A percentile compares a stretch with the other conserved stretches of the same genome.
Conservation (phyloP, 2,797 vertebrate species). For the Trachurus trachurus region DNA sequence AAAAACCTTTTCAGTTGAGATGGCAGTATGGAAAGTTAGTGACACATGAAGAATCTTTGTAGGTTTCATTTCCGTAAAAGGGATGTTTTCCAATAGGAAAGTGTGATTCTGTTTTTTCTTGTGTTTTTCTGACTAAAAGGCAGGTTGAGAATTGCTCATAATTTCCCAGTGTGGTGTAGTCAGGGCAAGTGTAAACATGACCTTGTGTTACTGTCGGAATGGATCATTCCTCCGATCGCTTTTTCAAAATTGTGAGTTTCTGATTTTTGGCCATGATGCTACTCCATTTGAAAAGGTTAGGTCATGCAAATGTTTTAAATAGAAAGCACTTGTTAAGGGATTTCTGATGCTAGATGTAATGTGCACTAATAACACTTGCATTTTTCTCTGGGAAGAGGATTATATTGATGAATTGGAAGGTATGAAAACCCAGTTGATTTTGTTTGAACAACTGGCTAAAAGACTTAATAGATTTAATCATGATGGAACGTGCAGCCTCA, state of each 20-base stretch:
- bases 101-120: constrained; percentile 4
- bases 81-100: not conserved
- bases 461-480: too few relatives aligned
- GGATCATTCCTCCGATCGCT: not conserved
- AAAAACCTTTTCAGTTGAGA: not conserved
- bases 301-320: not conserved
- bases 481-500: too few relatives aligned
- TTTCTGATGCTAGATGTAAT: not conserved
- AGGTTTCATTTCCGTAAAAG: not conserved
- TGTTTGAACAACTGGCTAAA: too few relatives aligned
- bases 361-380: too few relatives aligned
- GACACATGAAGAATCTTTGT: not conserved
- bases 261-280: not conserved
- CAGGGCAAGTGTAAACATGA: constrained; percentile 14
- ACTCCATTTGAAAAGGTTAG: constrained; percentile 9
- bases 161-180: constrained; percentile 8
- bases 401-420: too few relatives aligned
- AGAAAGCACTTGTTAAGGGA: not conserved
- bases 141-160: constrained; percentile 17
- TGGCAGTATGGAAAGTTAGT: not conserved
- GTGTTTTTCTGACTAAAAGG: constrained; percentile 26
- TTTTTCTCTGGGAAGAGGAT: too few relatives aligned
- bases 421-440: too few relatives aligned
- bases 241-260: not conserved
- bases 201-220: constrained; percentile 31